These are phyloP conservation scores for Graphium colonna DNA, from an alignment of 2,888 invertebrate species.

Conservation along the genomic window DNA sequence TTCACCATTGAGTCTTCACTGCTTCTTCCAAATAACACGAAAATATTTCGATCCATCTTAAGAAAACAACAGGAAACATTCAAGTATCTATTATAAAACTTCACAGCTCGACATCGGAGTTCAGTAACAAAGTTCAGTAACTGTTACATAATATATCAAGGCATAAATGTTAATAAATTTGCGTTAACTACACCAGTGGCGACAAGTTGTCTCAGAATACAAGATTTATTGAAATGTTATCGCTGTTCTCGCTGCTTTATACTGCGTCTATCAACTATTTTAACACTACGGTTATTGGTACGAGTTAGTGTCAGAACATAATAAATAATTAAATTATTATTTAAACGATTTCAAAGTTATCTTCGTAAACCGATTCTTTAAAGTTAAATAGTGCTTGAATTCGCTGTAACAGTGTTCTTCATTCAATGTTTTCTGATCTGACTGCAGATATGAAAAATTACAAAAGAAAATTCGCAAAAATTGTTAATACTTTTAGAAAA, in stretches of 20 bases:
- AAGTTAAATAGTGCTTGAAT: too few relatives aligned
- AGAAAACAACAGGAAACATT: neutral
- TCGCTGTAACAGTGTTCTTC: too few relatives aligned
- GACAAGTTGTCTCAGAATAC: conserved; percentile 3
- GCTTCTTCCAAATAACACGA: too few relatives aligned
- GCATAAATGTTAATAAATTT: conserved; percentile 11
- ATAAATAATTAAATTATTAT: too few relatives aligned
- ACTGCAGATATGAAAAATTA: too few relatives aligned
- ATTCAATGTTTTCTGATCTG: too few relatives aligned
- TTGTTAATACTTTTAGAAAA: too few relatives aligned
- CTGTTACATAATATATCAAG: conserved; percentile 7
- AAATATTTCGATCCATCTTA: neutral
- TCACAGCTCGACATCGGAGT: too few relatives aligned
- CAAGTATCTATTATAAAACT: neutral
- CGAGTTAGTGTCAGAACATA: conserved; percentile 28
- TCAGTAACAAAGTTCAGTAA: neutral
- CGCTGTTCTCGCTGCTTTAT: neutral
- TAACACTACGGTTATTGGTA: neutral
- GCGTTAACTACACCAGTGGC: conserved; percentile 3
- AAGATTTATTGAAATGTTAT: conserved; percentile 5
- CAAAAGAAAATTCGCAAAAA: too few relatives aligned
- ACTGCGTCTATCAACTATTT: neutral
- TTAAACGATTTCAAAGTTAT: too few relatives aligned
- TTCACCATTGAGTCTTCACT: too few relatives aligned
- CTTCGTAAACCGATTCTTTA: too few relatives aligned